These are phyloP conservation scores for Falco naumanni DNA, from an alignment of 2,797 vertebrate genomes.

Conservation along the genomic window DNA sequence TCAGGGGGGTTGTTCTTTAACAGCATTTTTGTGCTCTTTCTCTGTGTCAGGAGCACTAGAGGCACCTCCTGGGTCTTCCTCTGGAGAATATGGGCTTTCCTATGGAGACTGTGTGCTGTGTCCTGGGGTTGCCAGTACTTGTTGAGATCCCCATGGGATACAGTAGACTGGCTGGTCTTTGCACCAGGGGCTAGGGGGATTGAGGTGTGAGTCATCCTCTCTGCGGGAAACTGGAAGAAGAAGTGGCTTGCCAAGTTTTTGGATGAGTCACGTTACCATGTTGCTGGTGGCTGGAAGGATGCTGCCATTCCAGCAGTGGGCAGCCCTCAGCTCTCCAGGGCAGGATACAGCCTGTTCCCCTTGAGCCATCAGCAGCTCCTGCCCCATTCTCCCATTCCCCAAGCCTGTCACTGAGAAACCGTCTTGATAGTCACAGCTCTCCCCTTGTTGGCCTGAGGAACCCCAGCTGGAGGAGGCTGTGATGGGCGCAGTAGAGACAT, in stretches of 20 bases:
- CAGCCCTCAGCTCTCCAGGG: background rate
- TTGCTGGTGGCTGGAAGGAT: background rate
- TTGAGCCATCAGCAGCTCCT: background rate
- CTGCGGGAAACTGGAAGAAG: background rate
- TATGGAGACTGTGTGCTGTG: background rate
- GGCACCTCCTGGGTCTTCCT: background rate
- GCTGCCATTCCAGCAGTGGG: background rate
- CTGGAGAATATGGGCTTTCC: background rate
- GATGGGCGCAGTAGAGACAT: background rate
- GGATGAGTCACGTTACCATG: background rate
- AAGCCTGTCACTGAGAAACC: background rate
- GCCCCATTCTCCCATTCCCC: background rate
- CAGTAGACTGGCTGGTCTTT: background rate
- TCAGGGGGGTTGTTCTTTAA: background rate
- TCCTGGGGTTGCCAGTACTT: background rate
- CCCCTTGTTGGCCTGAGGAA: background rate
- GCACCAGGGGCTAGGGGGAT: background rate
- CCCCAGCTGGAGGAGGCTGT: background rate
- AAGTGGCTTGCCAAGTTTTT: background rate
- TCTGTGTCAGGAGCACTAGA: background rate
- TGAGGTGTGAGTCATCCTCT: background rate
- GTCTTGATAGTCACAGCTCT: accelerated
- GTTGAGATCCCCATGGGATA: background rate
- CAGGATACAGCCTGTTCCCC: background rate
- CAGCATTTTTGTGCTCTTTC: background rate